Base-by-base conservation (phyloP, 2,797 vertebrate species). In the Ceryle rudis region DNA sequence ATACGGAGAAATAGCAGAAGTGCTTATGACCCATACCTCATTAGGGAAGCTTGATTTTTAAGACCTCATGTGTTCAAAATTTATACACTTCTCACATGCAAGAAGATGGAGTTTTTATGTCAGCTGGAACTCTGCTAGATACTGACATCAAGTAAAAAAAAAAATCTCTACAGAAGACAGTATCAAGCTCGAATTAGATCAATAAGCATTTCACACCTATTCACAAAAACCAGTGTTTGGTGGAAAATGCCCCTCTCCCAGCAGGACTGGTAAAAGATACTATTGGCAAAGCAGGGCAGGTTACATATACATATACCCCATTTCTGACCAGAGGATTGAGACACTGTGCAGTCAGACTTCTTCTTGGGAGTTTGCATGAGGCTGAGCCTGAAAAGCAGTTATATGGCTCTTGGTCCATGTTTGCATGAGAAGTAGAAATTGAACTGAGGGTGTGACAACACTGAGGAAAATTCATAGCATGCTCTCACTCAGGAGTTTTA, bases 401-500 rank as follows among this genome's bases (percentile, higher is more conserved):
- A 14, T 7, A 11, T 39, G 54, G 39, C 77, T 93, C 33, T 26
- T 17, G 51, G 67, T 57, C 37, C 41, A 9, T 0, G 0, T 60
- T 78, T 85, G 21, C 37, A 10, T 44, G 51, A 93, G 70, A 73
- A 81, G 67, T 5, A 57, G 83, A 84, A 93, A 93, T 89, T 62
- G 80, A 91, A 91, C 61, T 69, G 70, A 86, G 91, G 67, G 37
- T 62, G 83, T 77, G 83, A 86, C 89, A 80, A 89, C 62, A 46
- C 8, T 31, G 75, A 33, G 81, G 73, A 80, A 94, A 94, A 97
- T 94, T 97, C 90, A 94, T 81, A 46, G 91, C 47, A 20, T 87
- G 81, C 74, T 91, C 90, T 97, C 86, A 70, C 81, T 96, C 83
- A 89, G 89, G 74, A 82, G 74, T 71, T 96, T 96, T 85, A 96